These are phyloP conservation scores for Drosophila fuyamai DNA, from an alignment of 1,140 invertebrate species.

Conservation along the genomic window DNA sequence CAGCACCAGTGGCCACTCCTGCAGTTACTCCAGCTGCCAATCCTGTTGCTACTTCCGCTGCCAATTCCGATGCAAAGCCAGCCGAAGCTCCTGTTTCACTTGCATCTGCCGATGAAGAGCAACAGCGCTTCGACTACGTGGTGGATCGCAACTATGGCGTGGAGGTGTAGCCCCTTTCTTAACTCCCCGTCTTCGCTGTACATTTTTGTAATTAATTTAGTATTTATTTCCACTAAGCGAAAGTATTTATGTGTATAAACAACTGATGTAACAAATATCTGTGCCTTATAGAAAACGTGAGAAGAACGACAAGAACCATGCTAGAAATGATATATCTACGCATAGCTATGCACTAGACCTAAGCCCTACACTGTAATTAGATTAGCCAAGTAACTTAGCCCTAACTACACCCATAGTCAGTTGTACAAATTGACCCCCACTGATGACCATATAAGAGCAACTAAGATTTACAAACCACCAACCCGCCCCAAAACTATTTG, in stretches of 20 bases:
- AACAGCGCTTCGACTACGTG: constrained; percentile 88
- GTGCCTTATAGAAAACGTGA: constrained; percentile 77
- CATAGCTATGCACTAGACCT: constrained; percentile 49
- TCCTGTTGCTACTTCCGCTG: neutral
- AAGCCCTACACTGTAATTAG: constrained; percentile 39
- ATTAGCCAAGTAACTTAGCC: constrained; percentile 24
- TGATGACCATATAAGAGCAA: constrained; percentile 53
- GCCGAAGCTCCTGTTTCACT: constrained; percentile 3
- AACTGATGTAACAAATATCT: constrained; percentile 83
- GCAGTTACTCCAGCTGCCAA: constrained; percentile 9
- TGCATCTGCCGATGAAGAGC: constrained; percentile 70
- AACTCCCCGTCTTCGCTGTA: constrained; percentile 67
- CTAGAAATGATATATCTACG: constrained; percentile 64
- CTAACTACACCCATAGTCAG: constrained; percentile 61
- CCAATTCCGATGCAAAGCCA: neutral
- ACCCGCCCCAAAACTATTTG: constrained; percentile 1
- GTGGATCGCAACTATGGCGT: constrained; percentile 89
- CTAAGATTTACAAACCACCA: constrained; percentile 29
- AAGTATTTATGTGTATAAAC: constrained; percentile 82
- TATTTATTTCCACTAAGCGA: constrained; percentile 77
- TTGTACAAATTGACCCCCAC: constrained; percentile 73
- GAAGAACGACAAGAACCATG: constrained; percentile 52
- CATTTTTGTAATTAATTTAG: constrained; percentile 79
- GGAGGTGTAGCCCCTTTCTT: constrained; percentile 86
- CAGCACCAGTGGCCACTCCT: constrained; percentile 19